Base-by-base conservation (phyloP, 1,140 invertebrate species). In the Brevipalpus yothersi region DNA sequence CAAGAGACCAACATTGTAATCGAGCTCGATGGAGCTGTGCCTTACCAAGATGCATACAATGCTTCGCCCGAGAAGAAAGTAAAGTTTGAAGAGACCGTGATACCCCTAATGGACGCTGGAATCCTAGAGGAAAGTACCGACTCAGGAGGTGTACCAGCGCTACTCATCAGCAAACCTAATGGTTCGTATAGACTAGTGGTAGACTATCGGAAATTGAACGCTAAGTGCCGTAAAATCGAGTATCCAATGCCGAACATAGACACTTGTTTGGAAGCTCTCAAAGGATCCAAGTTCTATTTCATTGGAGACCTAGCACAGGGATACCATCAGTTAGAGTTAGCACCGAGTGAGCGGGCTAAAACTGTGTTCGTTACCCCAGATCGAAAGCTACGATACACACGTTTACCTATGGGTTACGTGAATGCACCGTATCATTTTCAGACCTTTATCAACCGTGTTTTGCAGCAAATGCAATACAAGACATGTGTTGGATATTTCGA, bases 201-300 rank as follows among this genome's bases (percentile, higher is more conserved):
- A 0, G 75, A 79, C 63, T 78, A 71, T 62, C 63, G 75, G 8
- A 10, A 53, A 7, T 57, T 75, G 12, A 74, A 75, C 63, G 10
- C 13, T 56, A 65, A 60, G 0, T 75, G 69, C 0, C 65, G 67
- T 0, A 63, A 66, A 56, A 75, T 78, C 64, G 66, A 62, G 43
- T 79, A 72, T 64, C 77, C 77, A 64, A 60, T 79, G 5, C 76
- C 74, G 0, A 49, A 66, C 4, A 73, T 78, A 11, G 31, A 57
- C 19, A 58, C 60, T 1, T 19, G 31, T 2, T 31, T 62, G 17
- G 43, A 56, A 4, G 45, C 13, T 9, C 11, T 60, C 1, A 17
- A 17, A 5, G 41, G 42, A 7, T 41, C 41, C 39, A 60, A 9
- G 13, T 43, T 17, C 21, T 62, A 60, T 21, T 41, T 41, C 15